Conservation (phyloP, 2,797 vertebrate species). For the Muscicapa striata region DNA sequence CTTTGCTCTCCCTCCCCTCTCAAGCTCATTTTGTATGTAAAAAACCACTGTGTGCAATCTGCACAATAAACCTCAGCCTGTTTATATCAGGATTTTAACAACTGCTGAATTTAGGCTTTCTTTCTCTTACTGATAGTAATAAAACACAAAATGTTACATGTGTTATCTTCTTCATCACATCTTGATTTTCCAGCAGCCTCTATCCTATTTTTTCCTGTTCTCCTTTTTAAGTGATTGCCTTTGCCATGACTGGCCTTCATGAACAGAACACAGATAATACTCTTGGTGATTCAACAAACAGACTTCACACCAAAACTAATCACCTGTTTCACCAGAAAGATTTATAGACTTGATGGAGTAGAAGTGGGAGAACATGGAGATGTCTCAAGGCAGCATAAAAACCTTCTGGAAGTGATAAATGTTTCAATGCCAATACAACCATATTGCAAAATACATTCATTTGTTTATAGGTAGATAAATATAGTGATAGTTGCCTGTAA, state of each 20-base stretch:
- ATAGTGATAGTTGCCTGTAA: conserved; percentile 5
- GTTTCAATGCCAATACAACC: conserved; percentile 50
- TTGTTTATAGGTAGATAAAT: conserved; percentile 53
- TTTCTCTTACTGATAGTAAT: not conserved
- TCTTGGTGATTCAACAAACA: conserved; percentile 36
- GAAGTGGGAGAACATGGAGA: conserved; percentile 58
- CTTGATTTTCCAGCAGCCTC: conserved; percentile 8
- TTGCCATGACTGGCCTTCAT: not conserved
- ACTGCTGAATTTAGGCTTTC: not conserved
- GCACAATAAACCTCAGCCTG: not conserved
- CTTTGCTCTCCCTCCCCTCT: not conserved
- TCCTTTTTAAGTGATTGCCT: not conserved
- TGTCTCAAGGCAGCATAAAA: conserved; percentile 53
- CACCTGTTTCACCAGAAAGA: conserved; percentile 54
- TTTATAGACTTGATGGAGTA: conserved; percentile 41
- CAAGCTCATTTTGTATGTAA: rapidly evolving
- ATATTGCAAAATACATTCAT: conserved; percentile 51
- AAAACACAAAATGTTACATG: not conserved
- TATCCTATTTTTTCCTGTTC: not conserved
- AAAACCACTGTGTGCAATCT: not conserved
- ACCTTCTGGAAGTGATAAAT: conserved; percentile 27
- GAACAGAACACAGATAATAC: conserved; percentile 59
- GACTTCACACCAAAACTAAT: conserved; percentile 67
- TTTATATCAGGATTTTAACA: not conserved
- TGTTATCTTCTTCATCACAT: not conserved